These are phyloP conservation scores for Xanthia togata DNA, from an alignment of 2,888 invertebrate genomes.

Conservation along the genomic window DNA sequence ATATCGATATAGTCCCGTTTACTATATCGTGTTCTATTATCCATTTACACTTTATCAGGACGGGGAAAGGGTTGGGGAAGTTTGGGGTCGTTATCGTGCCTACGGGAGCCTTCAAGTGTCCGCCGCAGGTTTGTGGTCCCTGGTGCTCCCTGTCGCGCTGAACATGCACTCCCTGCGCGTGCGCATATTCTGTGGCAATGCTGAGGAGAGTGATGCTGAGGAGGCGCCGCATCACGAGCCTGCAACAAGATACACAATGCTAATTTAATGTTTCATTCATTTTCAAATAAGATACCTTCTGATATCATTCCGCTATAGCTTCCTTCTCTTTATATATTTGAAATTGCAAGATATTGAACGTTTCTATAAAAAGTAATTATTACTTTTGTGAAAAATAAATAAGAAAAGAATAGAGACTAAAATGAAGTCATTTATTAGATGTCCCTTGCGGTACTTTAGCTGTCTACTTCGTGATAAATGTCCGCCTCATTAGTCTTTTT, in stretches of 20 bases:
- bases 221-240: conserved; percentile 80
- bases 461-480: no score
- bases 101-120: conserved; percentile 91
- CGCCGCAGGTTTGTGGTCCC: conserved; percentile 91
- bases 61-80: conserved; percentile 95
- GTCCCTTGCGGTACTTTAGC: no score
- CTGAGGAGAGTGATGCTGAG: conserved; percentile 62
- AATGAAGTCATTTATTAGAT: no score
- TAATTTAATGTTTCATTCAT: background rate
- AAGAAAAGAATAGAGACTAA: no score
- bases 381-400: no score
- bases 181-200: background rate
- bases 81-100: conserved; percentile 95
- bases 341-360: no score
- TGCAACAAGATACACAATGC: conserved; percentile 68
- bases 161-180: no score
- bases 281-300: background rate
- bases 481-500: no score
- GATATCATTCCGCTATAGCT: no score
- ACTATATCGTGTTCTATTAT: conserved; percentile 94
- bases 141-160: conserved; percentile 5
- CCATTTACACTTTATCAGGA: conserved; percentile 96
- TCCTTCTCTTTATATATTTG: no score
- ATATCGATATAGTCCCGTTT: conserved; percentile 94
- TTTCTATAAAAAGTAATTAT: no score